These are phyloP conservation scores for Sepiola atlantica DNA, from an alignment of 2,888 invertebrate species.

Conservation along the genomic window DNA sequence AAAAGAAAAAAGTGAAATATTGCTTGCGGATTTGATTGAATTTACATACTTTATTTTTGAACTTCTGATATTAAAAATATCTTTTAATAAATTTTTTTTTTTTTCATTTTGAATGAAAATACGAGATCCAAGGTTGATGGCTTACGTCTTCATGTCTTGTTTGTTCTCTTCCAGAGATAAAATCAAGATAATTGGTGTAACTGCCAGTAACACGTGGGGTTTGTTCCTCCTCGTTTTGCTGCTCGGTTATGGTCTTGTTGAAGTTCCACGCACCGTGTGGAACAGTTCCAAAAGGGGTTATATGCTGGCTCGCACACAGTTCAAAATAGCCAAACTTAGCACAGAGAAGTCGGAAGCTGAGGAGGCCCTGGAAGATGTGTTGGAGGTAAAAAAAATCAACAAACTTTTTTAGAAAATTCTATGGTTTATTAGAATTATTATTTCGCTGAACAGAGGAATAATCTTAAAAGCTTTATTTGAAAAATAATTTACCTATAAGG, in stretches of 20 bases:
- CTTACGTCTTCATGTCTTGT: not conserved
- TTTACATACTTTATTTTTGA: too few relatives aligned
- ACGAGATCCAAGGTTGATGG: not conserved
- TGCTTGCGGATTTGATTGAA: not conserved
- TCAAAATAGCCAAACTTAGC: constrained; percentile 93
- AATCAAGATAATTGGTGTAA: constrained; percentile 96
- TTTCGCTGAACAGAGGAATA: too few relatives aligned
- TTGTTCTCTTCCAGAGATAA: constrained; percentile 79
- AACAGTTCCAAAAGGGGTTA: constrained; percentile 90
- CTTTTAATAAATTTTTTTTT: too few relatives aligned
- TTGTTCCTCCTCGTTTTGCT: constrained; percentile 93
- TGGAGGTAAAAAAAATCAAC: constrained; percentile 81
- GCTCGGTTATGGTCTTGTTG: constrained; percentile 94
- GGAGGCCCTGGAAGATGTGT: constrained; percentile 94
- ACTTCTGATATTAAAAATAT: not conserved
- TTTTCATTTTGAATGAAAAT: not conserved
- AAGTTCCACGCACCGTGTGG: constrained; percentile 90
- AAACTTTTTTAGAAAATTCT: too few relatives aligned
- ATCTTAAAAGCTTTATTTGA: too few relatives aligned
- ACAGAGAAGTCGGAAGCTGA: constrained; percentile 97
- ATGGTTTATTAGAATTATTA: too few relatives aligned
- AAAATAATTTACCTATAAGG: too few relatives aligned
- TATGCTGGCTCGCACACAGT: constrained; percentile 89
- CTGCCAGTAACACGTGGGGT: constrained; percentile 99
- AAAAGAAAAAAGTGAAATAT: not conserved